These are phyloP conservation scores for Loriculus beryllinus DNA, from an alignment of 2,797 vertebrate genomes.

Conservation along the genomic window DNA sequence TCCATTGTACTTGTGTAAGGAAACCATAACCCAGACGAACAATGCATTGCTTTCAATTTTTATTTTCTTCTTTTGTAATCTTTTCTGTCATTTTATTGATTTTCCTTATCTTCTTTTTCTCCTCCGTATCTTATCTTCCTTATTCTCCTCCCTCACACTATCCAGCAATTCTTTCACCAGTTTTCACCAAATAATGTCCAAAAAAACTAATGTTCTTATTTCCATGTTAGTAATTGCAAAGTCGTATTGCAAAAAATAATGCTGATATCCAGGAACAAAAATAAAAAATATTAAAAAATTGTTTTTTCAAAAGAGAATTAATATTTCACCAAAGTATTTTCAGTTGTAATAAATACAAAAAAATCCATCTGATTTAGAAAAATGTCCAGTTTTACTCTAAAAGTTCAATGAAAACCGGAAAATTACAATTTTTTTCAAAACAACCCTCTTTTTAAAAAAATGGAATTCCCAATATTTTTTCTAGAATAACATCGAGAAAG, in stretches of 20 bases:
- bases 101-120: background rate
- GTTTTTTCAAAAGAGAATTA: background rate
- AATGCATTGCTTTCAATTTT: fast-evolving
- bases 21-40: background rate
- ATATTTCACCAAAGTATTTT: background rate
- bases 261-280: background rate
- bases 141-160: background rate
- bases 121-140: background rate
- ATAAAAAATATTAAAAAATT: background rate
- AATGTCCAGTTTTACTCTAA: background rate
- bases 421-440: fast-evolving
- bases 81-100: background rate
- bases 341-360: background rate
- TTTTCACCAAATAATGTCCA: background rate
- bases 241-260: background rate
- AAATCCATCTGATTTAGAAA: background rate
- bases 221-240: background rate
- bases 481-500: background rate
- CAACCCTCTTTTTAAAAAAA: background rate
- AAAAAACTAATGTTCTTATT: background rate
- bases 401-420: background rate
- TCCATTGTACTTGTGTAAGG: background rate
- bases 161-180: background rate
- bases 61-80: background rate
- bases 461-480: background rate